Percentiles rank a stretch among this genome's conserved stretches.
These are phyloP conservation scores for Notospermus geniculatus DNA, from an alignment of 1,140 invertebrate species.

Conservation along the genomic window DNA sequence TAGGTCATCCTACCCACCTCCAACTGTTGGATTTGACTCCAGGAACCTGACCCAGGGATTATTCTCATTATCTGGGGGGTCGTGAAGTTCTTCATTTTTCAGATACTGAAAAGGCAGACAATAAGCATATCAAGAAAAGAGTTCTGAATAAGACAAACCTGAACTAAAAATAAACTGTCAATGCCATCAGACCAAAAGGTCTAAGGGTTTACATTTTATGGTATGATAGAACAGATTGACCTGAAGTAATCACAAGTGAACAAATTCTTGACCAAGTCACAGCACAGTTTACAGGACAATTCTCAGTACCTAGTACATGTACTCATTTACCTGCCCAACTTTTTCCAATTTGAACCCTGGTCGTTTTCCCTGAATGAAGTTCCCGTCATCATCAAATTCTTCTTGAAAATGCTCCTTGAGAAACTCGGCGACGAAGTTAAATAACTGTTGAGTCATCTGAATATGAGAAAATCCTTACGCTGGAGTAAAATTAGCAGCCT, in stretches of 20 bases:
- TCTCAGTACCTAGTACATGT: too few species aligned
- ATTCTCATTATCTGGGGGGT: constrained; percentile 61
- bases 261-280: background rate
- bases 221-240: too few species aligned
- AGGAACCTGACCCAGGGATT: constrained; percentile 78
- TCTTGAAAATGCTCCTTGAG: constrained; percentile 74
- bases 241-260: background rate
- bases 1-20: constrained; percentile 47
- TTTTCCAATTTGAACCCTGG: constrained; percentile 77
- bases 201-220: too few species aligned
- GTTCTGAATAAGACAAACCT: too few species aligned
- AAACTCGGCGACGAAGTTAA: constrained; percentile 86
- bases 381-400: constrained; percentile 37
- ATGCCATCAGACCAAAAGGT: too few species aligned
- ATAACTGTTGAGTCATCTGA: constrained; percentile 77
- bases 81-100: constrained; percentile 65
- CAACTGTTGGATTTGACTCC: constrained; percentile 69
- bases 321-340: constrained; percentile 62
- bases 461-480: too few species aligned
- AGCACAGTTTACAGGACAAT: too few species aligned
- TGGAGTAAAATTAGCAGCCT: too few species aligned
- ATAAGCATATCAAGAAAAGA: too few species aligned
- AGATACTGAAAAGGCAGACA: constrained; percentile 69
- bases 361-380: constrained; percentile 46
- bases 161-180: too few species aligned